Base-by-base conservation (phyloP, 2,113 vertebrate genomes). In the Hyaena hyaena region DNA sequence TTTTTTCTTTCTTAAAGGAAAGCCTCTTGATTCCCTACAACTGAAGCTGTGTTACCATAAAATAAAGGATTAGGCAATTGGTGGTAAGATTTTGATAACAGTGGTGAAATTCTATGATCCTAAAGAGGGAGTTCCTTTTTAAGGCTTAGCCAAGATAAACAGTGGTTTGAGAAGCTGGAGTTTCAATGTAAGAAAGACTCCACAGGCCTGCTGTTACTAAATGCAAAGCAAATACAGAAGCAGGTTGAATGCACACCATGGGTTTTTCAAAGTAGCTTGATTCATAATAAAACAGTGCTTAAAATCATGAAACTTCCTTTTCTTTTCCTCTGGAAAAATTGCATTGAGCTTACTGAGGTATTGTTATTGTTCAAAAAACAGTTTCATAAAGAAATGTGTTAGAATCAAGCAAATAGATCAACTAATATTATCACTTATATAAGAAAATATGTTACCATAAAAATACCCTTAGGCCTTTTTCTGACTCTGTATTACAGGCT, bases 351-450 rank as follows among this genome's bases (percentile, higher is more conserved):
- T 93, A 73, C 50, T 61, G 48, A 80, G 76, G 39, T 83, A 92
- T 93, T 96, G 66, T 43, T 94, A n/a, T 35, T 69, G n/a, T 91
- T 97, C 71, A 79, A 90, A 97, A 95, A 90, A 39, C 48, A 71
- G 28, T 89, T 98, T 97, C 77, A 53, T 66, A 84, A 90, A 89
- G 77, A 94, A 90, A 4, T 53, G 5, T 45, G 31, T 95, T 90
- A 87, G 55, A 90, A 58, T 88, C 81, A 94, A 84, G 88, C 71
- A 96, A 86, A n/a, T 95, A 73, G 8, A 88, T 91, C 93, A 80
- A 85, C 53, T 84, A 77, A 50, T 80, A 17, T 43, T 90, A 96
- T 66, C 89, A 73, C 71, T 55, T 73, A 91, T 79, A 88, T 94
- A 61, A 74, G 88, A 96, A 98, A 95, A 97, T 73, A 83, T 26